Percentiles rank a stretch among this genome's conserved stretches.
Conservation (phyloP, 2,888 invertebrate genomes). For the Syrphus vitripennis region DNA sequence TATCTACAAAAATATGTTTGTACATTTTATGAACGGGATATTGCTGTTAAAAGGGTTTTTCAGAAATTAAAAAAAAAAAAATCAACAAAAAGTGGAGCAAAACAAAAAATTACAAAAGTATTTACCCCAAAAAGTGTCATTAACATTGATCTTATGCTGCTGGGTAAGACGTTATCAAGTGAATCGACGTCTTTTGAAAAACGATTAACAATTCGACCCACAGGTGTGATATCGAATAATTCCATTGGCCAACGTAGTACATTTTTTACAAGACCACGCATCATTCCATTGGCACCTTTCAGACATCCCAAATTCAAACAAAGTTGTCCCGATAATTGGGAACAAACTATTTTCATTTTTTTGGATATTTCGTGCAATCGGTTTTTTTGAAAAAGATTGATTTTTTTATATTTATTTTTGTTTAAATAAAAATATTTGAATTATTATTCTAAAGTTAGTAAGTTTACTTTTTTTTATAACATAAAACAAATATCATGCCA, state of each 20-base stretch:
- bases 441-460: constrained; percentile 17
- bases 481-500: constrained; percentile 43
- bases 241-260: constrained; percentile 87
- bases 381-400: constrained; percentile 9
- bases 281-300: constrained; percentile 84
- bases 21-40: not conserved
- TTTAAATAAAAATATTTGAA: not conserved
- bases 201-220: constrained; percentile 88
- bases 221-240: constrained; percentile 90
- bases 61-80: not conserved
- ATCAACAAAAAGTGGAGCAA: not conserved
- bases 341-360: constrained; percentile 55
- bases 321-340: constrained; percentile 78
- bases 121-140: constrained; percentile 82
- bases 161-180: constrained; percentile 83
- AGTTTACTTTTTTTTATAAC: constrained; percentile 6
- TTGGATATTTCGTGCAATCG: not conserved
- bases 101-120: constrained; percentile 20
- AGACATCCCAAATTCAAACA: constrained; percentile 81
- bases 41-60: not conserved
- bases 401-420: constrained; percentile 4
- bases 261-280: constrained; percentile 84
- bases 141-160: constrained; percentile 78
- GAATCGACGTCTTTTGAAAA: constrained; percentile 85
- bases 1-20: not conserved